Evolutionary conservation across 2,888 invertebrate species (phyloP).

Genomic region (Spodoptera picta): DNA sequence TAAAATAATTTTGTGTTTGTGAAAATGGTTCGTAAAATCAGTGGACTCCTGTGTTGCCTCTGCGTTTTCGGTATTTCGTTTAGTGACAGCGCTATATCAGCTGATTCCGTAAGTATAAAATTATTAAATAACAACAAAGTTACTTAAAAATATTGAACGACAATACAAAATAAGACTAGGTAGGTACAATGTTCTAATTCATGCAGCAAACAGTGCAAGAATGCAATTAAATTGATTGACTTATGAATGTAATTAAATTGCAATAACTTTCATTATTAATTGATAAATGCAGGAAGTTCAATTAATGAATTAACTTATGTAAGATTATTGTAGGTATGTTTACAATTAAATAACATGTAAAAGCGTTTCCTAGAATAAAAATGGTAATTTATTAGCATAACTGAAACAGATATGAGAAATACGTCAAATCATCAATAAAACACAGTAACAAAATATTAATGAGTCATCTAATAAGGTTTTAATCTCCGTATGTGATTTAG

Average conservation of each 20-base stretch:
- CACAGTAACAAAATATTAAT: too few species aligned
- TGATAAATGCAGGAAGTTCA: slow-evolving; percentile 18
- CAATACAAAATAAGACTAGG: too few species aligned
- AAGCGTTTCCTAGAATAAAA: too few species aligned
- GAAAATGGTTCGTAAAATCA: slow-evolving; percentile 83
- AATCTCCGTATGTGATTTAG: slow-evolving; percentile 9
- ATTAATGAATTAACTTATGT: not conserved
- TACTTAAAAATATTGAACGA: too few species aligned
- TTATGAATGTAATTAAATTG: slow-evolving; percentile 15
- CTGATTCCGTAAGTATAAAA: slow-evolving; percentile 77
- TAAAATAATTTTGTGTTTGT: slow-evolving; percentile 38
- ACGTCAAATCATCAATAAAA: too few species aligned
- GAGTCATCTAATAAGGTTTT: not conserved
- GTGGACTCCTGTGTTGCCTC: slow-evolving; percentile 81
- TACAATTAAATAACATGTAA: not conserved
- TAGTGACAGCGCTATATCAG: slow-evolving; percentile 83
- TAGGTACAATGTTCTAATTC: too few species aligned
- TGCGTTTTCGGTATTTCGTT: slow-evolving; percentile 82
- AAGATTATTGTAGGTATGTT: not conserved
- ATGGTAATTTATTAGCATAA: too few species aligned
- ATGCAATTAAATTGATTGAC: slow-evolving; percentile 9
- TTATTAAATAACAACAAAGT: not conserved
- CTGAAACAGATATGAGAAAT: too few species aligned
- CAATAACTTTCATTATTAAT: slow-evolving; percentile 1
- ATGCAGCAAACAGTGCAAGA: not conserved